Evolutionary conservation across 2,888 invertebrate species (phyloP).

Genomic region (Malthinus seriepunctatus): DNA sequence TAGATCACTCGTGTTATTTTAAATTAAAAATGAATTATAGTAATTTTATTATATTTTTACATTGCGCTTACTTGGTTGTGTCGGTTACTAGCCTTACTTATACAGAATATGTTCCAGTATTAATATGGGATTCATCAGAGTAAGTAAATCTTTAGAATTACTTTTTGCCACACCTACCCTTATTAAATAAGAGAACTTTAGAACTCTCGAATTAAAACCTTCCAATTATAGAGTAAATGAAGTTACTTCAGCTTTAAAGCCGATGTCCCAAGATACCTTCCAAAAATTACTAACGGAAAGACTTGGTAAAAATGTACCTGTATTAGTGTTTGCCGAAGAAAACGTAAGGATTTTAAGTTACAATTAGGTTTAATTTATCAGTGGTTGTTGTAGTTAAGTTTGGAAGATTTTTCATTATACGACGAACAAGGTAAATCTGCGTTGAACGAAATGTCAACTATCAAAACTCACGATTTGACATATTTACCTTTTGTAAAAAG

Average conservation of each 20-base stretch:
- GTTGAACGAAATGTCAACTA: conserved; percentile 52
- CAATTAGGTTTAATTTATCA: conserved; percentile 1
- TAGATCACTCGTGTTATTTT: conserved; percentile 21
- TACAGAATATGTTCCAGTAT: conserved; percentile 51
- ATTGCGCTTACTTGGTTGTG: conserved; percentile 15
- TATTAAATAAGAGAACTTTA: not conserved
- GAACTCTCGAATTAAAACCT: conserved; percentile 19
- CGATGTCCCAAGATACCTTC: conserved; percentile 48
- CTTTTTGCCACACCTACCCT: conserved; percentile 36
- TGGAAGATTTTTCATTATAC: conserved; percentile 55
- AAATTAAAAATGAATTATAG: conserved; percentile 22
- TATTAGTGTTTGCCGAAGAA: conserved; percentile 56
- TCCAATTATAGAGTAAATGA: conserved; percentile 32
- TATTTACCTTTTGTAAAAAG: conserved; percentile 68
- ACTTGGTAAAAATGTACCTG: conserved; percentile 11
- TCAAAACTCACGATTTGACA: conserved; percentile 48
- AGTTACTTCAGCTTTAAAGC: conserved; percentile 48
- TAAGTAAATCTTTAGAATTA: conserved; percentile 38
- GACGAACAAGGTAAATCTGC: conserved; percentile 50
- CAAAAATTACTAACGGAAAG: conserved; percentile 44
- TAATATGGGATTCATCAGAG: conserved; percentile 50
- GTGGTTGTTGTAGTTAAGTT: conserved; percentile 51
- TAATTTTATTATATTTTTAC: conserved; percentile 16
- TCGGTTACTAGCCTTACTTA: conserved; percentile 18
- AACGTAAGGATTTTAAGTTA: conserved; percentile 50